These are phyloP conservation scores for Vesta saturnalis DNA, from an alignment of 2,888 invertebrate genomes.

Conservation along the genomic window DNA sequence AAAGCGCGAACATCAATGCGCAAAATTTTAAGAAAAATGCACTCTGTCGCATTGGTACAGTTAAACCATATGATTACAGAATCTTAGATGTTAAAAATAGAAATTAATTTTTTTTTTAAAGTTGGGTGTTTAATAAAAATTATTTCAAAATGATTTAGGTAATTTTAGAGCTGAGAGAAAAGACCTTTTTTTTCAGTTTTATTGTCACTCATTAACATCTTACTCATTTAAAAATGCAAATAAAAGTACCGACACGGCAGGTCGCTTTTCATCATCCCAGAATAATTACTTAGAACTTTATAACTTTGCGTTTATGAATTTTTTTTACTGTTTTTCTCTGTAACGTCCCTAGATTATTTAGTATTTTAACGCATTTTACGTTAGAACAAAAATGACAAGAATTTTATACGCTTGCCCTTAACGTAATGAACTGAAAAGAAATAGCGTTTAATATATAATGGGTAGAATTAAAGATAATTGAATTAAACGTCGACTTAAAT, in stretches of 20 bases:
- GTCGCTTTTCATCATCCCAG: constrained; percentile 47
- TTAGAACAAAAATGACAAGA: not conserved
- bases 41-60: constrained; percentile 62
- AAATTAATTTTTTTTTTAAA: too few relatives aligned
- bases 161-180: not conserved
- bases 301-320: constrained; percentile 48
- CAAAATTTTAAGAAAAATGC: constrained; percentile 63
- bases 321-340: constrained; percentile 48
- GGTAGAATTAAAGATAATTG: not conserved
- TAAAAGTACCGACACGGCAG: constrained; percentile 44
- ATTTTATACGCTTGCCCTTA: not conserved
- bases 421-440: too few relatives aligned
- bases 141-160: not conserved
- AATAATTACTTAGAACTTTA: constrained; percentile 53
- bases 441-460: not conserved
- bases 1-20: constrained; percentile 59
- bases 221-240: constrained; percentile 39
- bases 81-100: constrained; percentile 5
- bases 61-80: constrained; percentile 48
- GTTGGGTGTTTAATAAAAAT: not conserved
- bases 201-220: constrained; percentile 36
- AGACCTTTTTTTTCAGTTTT: constrained; percentile 12
- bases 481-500: not conserved
- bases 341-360: constrained; percentile 47
- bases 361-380: constrained; percentile 47